Percentiles rank a stretch among this genome's conserved stretches.
Conservation (phyloP, 2,797 vertebrate genomes). For the Apodemus agrarius region DNA sequence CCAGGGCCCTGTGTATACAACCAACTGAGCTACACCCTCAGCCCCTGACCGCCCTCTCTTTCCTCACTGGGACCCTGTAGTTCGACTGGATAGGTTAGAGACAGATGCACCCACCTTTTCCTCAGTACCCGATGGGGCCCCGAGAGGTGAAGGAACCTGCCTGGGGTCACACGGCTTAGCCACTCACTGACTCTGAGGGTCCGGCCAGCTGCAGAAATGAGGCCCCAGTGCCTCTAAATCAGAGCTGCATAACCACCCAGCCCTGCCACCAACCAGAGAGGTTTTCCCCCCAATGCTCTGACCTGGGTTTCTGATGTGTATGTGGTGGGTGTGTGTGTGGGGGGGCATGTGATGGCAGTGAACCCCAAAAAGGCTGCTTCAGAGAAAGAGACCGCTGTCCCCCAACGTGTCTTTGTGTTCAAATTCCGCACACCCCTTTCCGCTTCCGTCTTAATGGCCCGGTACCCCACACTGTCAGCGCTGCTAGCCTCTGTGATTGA, state of each 20-base stretch:
- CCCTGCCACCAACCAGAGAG: background rate
- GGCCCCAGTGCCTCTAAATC: background rate
- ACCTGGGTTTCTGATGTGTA: background rate
- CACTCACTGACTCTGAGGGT: rapidly evolving
- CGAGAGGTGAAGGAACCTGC: rapidly evolving
- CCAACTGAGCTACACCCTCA: background rate
- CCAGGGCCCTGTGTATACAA: background rate
- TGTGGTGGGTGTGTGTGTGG: no score
- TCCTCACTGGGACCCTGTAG: background rate
- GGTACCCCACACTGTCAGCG: rapidly evolving
- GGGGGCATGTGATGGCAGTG: background rate
- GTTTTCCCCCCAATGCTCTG: background rate
- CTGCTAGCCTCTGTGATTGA: background rate
- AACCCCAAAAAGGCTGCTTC: rapidly evolving
- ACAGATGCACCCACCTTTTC: rapidly evolving
- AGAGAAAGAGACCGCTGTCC: no score
- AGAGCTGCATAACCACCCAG: background rate
- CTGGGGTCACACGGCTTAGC: rapidly evolving
- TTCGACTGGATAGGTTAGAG: background rate
- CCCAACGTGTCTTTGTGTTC: rapidly evolving
- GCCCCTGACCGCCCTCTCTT: background rate
- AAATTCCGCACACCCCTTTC: background rate
- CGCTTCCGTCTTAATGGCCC: background rate
- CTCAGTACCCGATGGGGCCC: rapidly evolving
- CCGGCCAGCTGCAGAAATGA: background rate